phyloP scores from a whole-genome alignment of 2,888 invertebrate species.

The Macropis europaea region DNA sequence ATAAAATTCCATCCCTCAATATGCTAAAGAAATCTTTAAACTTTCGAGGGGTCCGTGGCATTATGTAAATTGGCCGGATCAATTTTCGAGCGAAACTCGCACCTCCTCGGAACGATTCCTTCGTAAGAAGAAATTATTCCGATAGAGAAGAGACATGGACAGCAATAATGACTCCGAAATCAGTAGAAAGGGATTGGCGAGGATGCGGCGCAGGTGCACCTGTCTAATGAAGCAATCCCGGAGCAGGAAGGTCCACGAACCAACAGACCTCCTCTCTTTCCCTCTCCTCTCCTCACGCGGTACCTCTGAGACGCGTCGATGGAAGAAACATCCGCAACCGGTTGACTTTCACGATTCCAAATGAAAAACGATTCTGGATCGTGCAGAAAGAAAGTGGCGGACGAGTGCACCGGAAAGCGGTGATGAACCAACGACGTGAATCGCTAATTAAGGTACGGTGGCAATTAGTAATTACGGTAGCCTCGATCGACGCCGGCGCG shows the following conservation, averaged over 20 bases:
- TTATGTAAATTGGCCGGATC: neutral
- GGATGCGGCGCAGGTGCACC: conserved; percentile 48
- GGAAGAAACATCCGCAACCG: neutral
- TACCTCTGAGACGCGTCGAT: neutral
- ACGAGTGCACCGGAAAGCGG: conserved; percentile 10
- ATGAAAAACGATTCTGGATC: conserved; percentile 37
- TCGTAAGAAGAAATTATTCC: conserved; percentile 3
- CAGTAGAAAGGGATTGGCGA: conserved; percentile 5
- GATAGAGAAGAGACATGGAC: neutral
- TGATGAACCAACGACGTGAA: conserved; percentile 61
- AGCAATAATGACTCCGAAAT: conserved; percentile 33
- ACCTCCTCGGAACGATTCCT: neutral
- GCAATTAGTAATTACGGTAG: conserved; percentile 77
- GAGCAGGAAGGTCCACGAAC: conserved; percentile 35
- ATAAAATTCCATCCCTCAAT: too few species aligned
- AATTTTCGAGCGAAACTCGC: neutral
- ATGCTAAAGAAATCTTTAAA: too few species aligned
- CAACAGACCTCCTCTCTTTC: conserved; percentile 19
- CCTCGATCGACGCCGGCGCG: conserved; percentile 40
- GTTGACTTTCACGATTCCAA: conserved; percentile 32
- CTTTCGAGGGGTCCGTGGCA: too few species aligned
- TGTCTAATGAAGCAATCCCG: conserved; percentile 66
- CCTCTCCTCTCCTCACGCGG: neutral
- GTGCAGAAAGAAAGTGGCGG: conserved; percentile 39
- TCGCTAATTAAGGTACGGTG: conserved; percentile 73